Evolutionary conservation across 2,797 vertebrate genomes (phyloP).

Genomic region (Crax fasciolata): DNA sequence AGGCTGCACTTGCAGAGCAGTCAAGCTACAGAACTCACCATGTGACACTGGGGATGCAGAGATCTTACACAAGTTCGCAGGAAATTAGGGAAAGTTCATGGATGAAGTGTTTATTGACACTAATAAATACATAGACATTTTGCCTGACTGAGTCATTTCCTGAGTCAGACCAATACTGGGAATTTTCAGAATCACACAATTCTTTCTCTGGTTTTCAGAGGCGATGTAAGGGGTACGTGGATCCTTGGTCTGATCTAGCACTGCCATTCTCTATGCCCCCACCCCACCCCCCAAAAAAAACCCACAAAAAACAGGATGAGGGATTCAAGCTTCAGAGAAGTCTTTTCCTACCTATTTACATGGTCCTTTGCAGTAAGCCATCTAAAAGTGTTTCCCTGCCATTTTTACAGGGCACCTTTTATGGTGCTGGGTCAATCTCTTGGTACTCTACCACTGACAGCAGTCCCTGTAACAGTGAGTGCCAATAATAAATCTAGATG

Average conservation of each 20-base stretch:
- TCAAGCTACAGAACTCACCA: background rate
- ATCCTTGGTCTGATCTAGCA: background rate
- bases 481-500: background rate
- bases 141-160: background rate
- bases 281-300: too few relatives aligned
- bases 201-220: background rate
- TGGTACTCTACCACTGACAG: background rate
- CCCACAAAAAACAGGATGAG: background rate
- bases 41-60: background rate
- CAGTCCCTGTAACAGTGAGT: background rate
- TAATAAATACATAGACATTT: background rate
- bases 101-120: background rate
- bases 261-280: background rate
- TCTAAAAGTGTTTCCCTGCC: background rate
- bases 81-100: background rate
- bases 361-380: background rate
- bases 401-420: background rate
- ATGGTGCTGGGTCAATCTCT: background rate
- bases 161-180: background rate
- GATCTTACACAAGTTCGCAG: background rate
- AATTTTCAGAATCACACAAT: background rate
- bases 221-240: background rate
- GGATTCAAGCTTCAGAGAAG: background rate
- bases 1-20: background rate
- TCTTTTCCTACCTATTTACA: background rate